A percentile compares a stretch with the other conserved stretches of the same genome.
phyloP scores from a whole-genome alignment of 2,888 invertebrate genomes.

The Andrena praecox region DNA sequence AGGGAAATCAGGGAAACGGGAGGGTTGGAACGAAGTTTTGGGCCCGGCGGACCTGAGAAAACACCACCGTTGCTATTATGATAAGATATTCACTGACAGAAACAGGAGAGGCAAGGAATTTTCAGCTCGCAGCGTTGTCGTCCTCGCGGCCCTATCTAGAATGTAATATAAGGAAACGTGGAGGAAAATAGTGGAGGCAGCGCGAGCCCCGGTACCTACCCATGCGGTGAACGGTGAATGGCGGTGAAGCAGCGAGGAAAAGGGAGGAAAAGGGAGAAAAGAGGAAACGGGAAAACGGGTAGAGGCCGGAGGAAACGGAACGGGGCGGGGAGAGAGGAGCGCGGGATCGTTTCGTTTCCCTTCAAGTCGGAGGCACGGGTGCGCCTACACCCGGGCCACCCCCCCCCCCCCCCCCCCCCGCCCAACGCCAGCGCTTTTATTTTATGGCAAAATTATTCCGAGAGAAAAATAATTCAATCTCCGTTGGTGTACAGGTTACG shows the following conservation, averaged over 20 bases:
- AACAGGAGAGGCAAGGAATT: constrained; percentile 79
- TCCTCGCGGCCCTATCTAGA: constrained; percentile 74
- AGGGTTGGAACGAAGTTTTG: neutral
- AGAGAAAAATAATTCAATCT: constrained; percentile 82
- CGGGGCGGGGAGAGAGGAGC: neutral
- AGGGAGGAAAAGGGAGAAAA: constrained; percentile 21
- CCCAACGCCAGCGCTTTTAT: constrained; percentile 68
- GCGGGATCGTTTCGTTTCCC: constrained; percentile 53
- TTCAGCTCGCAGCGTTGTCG: constrained; percentile 72
- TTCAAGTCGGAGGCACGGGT: constrained; percentile 34
- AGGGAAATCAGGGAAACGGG: neutral
- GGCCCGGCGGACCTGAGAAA: constrained; percentile 46
- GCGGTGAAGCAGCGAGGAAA: constrained; percentile 8
- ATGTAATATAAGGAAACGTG: constrained; percentile 82
- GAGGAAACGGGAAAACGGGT: constrained; percentile 21
- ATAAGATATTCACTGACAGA: constrained; percentile 83
- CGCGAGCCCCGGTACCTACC: constrained; percentile 54
- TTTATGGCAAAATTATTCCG: constrained; percentile 81
- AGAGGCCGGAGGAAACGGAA: constrained; percentile 21
- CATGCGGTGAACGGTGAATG: constrained; percentile 16
- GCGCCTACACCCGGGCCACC: constrained; percentile 37
- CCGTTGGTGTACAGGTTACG: constrained; percentile 64
- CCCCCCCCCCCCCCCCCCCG: neutral
- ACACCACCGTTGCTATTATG: constrained; percentile 75
- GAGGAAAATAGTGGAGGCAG: constrained; percentile 76